Conservation (phyloP, 2,888 invertebrate species). For the Geotrupes spiniger region DNA sequence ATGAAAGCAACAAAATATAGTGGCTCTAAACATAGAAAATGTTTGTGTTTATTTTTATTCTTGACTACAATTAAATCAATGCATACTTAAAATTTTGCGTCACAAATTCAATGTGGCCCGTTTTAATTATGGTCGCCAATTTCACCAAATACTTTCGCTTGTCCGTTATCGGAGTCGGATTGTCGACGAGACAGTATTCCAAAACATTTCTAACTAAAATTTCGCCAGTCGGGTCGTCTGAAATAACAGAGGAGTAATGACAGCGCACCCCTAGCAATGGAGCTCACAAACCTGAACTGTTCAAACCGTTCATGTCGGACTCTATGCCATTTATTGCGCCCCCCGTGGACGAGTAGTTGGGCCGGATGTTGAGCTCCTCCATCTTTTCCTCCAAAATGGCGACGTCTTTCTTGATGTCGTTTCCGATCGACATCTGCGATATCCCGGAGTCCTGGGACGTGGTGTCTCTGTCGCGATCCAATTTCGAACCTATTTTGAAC, state of each 20-base stretch:
- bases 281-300: constrained; percentile 39
- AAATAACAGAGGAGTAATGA: neutral
- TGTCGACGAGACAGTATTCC: constrained; percentile 43
- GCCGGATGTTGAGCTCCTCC: constrained; percentile 51
- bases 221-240: constrained; percentile 46
- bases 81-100: constrained; percentile 53
- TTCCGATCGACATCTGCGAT: constrained; percentile 72
- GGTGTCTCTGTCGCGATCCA: constrained; percentile 61
- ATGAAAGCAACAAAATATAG: no score
- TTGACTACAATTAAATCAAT: neutral
- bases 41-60: no score
- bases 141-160: constrained; percentile 47
- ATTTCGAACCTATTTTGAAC: constrained; percentile 43
- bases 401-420: constrained; percentile 50
- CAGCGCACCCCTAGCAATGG: constrained; percentile 3
- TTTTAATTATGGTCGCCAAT: constrained; percentile 52
- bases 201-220: constrained; percentile 51
- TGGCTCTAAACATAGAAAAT: no score
- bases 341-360: constrained; percentile 36
- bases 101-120: constrained; percentile 53
- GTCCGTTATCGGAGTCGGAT: constrained; percentile 42
- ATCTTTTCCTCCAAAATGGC: constrained; percentile 58
- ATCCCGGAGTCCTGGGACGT: constrained; percentile 88
- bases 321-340: constrained; percentile 42
- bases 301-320: constrained; percentile 43